phyloP scores from a whole-genome alignment of 1,140 invertebrate genomes.

The Frieseomelitta varia region DNA sequence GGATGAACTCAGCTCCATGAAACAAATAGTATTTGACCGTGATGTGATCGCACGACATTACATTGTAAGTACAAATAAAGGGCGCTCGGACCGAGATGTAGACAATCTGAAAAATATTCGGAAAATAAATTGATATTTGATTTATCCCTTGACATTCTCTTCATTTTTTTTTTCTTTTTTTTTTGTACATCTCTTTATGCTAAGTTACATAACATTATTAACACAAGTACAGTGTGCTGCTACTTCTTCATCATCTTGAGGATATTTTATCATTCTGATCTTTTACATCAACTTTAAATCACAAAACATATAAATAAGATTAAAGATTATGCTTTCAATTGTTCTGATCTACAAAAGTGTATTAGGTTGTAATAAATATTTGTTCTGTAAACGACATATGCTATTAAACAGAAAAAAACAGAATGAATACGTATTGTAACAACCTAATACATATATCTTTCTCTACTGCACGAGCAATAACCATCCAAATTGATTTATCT shows the following conservation, averaged over 20 bases:
- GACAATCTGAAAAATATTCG: conserved; percentile 52
- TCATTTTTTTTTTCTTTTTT: not conserved
- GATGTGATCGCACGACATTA: conserved; percentile 18
- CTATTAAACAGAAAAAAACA: not conserved
- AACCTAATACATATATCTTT: not conserved
- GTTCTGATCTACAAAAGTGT: not conserved
- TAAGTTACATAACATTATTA: not conserved
- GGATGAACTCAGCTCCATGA: not conserved
- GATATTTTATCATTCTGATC: not conserved
- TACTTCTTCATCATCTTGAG: not conserved
- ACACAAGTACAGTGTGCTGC: no score
- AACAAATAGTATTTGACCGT: conserved; percentile 27
- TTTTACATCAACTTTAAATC: not conserved
- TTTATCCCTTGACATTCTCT: not conserved
- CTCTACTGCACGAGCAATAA: not conserved
- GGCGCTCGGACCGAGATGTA: conserved; percentile 37
- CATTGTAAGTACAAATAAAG: conserved; percentile 48
- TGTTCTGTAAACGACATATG: not conserved
- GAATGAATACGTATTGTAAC: not conserved
- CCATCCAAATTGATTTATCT: not conserved
- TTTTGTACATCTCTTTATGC: not conserved
- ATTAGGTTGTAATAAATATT: not conserved
- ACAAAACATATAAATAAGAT: not conserved
- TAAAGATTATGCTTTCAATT: not conserved
- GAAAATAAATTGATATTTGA: conserved; percentile 29